Conservation (phyloP, 2,888 invertebrate species). For the Hyppa rectilinea region DNA sequence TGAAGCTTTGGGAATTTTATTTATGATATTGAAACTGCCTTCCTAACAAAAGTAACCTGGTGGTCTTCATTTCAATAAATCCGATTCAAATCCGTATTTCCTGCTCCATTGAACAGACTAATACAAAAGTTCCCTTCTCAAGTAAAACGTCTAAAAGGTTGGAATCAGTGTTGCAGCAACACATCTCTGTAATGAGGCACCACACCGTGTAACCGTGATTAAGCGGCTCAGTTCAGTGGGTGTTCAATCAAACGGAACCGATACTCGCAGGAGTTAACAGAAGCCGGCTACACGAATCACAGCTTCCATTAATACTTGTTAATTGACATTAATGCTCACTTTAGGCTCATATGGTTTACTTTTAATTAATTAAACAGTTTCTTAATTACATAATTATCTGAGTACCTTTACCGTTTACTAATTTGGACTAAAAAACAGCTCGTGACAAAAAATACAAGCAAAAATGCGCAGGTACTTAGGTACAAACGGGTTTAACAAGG, state of each 20-base stretch:
- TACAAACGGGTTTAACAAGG: slow-evolving; percentile 47
- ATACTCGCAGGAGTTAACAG: slow-evolving; percentile 73
- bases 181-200: slow-evolving; percentile 73
- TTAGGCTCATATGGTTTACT: slow-evolving; percentile 58
- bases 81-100: slow-evolving; percentile 7
- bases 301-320: slow-evolving; percentile 74
- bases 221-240: slow-evolving; percentile 78
- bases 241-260: slow-evolving; percentile 81
- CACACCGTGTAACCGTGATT: slow-evolving; percentile 79
- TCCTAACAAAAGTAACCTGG: neutral
- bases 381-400: slow-evolving; percentile 29
- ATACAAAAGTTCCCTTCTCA: slow-evolving; percentile 30
- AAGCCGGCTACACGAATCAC: slow-evolving; percentile 74
- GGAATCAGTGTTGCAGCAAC: slow-evolving; percentile 57
- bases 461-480: slow-evolving; percentile 21
- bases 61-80: neutral
- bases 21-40: neutral
- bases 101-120: slow-evolving; percentile 12
- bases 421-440: slow-evolving; percentile 12
- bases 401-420: slow-evolving; percentile 5
- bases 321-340: slow-evolving; percentile 75
- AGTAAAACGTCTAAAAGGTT: slow-evolving; percentile 47
- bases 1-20: slow-evolving; percentile 3
- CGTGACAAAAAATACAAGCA: slow-evolving; percentile 15
- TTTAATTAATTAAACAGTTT: slow-evolving; percentile 55